Evolutionary conservation across 2,888 invertebrate genomes (phyloP).

Genomic region (Rhodophaea formosa): DNA sequence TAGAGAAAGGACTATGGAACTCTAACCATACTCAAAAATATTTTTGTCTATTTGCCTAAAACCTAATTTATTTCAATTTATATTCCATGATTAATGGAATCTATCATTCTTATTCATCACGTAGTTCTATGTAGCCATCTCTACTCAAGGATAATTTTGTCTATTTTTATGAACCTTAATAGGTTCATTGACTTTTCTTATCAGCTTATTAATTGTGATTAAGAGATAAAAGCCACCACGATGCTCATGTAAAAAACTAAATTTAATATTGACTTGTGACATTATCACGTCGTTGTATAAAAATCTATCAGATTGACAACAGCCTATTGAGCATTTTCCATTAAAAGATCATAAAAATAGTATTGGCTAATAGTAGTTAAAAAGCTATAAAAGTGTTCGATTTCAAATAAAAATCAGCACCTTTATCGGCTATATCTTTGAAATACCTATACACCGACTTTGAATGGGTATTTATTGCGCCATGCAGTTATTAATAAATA

Average conservation of each 20-base stretch:
- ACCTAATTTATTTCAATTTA: too few relatives aligned
- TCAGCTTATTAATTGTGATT: not conserved
- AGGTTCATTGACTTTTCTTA: not conserved
- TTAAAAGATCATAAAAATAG: not conserved
- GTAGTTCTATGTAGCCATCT: too few relatives aligned
- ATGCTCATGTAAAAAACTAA: not conserved
- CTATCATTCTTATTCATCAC: too few relatives aligned
- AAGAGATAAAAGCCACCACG: not conserved
- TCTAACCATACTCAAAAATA: too few relatives aligned
- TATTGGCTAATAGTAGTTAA: conserved; percentile 9
- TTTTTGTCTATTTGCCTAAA: too few relatives aligned
- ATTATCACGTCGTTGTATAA: not conserved
- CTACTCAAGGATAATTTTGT: not conserved
- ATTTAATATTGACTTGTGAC: not conserved
- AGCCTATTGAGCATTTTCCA: not conserved
- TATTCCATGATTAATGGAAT: too few relatives aligned
- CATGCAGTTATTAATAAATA: not conserved
- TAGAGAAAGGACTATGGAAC: too few relatives aligned
- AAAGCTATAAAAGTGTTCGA: conserved; percentile 27
- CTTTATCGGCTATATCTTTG: conserved; percentile 19
- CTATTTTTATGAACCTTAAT: not conserved
- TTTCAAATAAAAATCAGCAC: conserved; percentile 27
- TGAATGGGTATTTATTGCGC: not conserved
- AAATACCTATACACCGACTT: not conserved
- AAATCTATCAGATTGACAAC: not conserved